Evolutionary conservation across 2,797 vertebrate species (phyloP).

Genomic region (Eupleurogrammus muticus): DNA sequence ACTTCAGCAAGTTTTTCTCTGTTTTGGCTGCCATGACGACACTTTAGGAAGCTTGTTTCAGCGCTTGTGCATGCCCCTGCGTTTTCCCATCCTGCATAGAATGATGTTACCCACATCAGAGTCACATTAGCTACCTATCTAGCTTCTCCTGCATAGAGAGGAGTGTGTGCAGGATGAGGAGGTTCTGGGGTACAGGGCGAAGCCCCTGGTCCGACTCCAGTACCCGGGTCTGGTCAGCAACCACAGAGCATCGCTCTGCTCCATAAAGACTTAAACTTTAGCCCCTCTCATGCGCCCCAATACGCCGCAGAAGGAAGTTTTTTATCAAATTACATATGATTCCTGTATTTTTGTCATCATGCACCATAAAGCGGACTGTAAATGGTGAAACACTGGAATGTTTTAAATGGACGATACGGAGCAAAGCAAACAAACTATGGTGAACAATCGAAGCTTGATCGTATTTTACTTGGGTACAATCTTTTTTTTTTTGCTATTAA

Average conservation of each 20-base stretch:
- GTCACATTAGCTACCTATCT: neutral
- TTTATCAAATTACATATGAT: constrained; percentile 66
- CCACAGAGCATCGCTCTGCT: constrained; percentile 48
- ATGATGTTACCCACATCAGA: neutral
- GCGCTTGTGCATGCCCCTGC: too few species aligned
- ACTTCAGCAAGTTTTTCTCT: too few species aligned
- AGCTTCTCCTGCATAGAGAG: neutral
- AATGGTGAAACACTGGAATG: constrained; percentile 54
- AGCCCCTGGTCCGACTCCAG: constrained; percentile 64
- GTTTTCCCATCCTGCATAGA: too few species aligned
- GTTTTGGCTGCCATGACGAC: too few species aligned
- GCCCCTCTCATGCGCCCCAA: constrained; percentile 26
- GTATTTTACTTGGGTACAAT: neutral
- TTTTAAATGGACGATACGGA: constrained; percentile 26
- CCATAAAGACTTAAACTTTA: constrained; percentile 66
- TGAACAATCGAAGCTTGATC: neutral
- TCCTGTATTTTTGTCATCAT: constrained; percentile 60
- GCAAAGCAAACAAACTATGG: constrained; percentile 33
- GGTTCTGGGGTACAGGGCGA: constrained; percentile 41
- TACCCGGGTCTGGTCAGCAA: constrained; percentile 64
- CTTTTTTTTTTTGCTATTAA: neutral
- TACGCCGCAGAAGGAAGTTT: constrained; percentile 32
- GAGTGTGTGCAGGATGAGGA: constrained; percentile 28
- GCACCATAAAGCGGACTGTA: constrained; percentile 52
- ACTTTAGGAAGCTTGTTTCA: too few species aligned